Base-by-base conservation (phyloP, 2,888 invertebrate genomes). In the Rhagophthalmus giganteus region DNA sequence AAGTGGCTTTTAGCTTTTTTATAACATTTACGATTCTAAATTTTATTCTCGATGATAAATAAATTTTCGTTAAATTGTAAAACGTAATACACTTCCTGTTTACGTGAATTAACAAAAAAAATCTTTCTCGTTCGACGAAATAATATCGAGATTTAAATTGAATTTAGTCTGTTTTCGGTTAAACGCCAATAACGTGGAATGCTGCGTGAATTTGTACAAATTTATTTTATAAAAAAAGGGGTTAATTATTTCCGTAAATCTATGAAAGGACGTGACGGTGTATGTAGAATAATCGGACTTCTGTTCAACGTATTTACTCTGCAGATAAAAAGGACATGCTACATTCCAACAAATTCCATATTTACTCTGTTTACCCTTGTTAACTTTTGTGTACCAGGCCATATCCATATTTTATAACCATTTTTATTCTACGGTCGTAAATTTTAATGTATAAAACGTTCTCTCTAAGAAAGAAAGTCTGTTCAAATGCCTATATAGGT, bases 341-440 rank as follows among this genome's bases (percentile, higher is more conserved):
- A 42, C 38, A 42, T 44, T 42, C 42, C 37, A 42, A 44, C 50
- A 49, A 49, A 49, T 49, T 49, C 31, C 37, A 27, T 49, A 49
- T 49, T 49, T 49, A 35, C 49, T 37, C 30, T 44, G 42, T 47
- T 42, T 44, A 26, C 44, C 38, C 50, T 50, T 33, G 49, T 49
- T 42, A 49, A 49, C 49, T 41, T 41, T 49, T 49, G 42, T 44
- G 37, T 42, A 44, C 41, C 35, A 30, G 24, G 42, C 35, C 38
- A 33, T 41, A 49, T 49, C 49, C 49, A 44, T 50, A 50, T 50
- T 50, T 50, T 50, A 50, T 38, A 42, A 16, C 50, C 31, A 50
- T 42, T 50, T 50, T 50, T 50, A 50, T 50, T 42, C 32, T 44
- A 50, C 11, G 27, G 31, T 32, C 50, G 37, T 50, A 50, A 50